Conservation (phyloP, 2,797 vertebrate species). For the Gambelia wislizenii region DNA sequence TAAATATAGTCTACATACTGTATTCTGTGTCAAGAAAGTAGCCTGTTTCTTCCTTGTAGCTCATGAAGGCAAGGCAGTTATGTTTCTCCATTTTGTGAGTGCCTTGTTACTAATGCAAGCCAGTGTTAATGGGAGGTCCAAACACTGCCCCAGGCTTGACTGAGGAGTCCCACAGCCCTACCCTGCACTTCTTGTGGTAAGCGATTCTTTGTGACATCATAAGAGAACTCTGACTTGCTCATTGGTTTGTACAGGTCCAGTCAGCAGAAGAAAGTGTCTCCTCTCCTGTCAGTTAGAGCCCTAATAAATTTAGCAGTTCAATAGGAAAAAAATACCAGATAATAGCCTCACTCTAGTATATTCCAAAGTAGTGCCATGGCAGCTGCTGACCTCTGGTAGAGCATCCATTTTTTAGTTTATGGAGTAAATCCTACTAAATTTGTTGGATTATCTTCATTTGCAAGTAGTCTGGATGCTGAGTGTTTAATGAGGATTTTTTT, state of each 20-base stretch:
- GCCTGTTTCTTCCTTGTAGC: background rate
- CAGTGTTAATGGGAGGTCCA: background rate
- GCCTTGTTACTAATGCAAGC: accelerated
- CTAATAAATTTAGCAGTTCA: slow-evolving; percentile 5
- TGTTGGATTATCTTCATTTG: background rate
- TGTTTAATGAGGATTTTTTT: background rate
- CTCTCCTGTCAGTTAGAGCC: background rate
- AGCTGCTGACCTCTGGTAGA: background rate
- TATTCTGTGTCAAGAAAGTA: background rate
- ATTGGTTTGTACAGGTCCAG: background rate
- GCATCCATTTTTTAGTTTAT: background rate
- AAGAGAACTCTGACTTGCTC: slow-evolving; percentile 52
- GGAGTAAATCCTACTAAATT: background rate
- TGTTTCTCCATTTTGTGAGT: slow-evolving; percentile 21
- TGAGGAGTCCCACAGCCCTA: slow-evolving; percentile 42
- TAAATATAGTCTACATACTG: background rate
- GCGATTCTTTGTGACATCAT: slow-evolving; percentile 73
- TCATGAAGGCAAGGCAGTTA: background rate
- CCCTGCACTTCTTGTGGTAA: slow-evolving; percentile 59
- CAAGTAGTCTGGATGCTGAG: background rate
- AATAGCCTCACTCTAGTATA: background rate
- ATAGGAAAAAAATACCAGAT: background rate
- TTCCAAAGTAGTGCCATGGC: background rate
- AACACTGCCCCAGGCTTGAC: slow-evolving; percentile 40
- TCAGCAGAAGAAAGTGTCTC: slow-evolving; percentile 27